These are phyloP conservation scores for Uloborus diversus DNA, from an alignment of 1,140 invertebrate species.

Conservation along the genomic window DNA sequence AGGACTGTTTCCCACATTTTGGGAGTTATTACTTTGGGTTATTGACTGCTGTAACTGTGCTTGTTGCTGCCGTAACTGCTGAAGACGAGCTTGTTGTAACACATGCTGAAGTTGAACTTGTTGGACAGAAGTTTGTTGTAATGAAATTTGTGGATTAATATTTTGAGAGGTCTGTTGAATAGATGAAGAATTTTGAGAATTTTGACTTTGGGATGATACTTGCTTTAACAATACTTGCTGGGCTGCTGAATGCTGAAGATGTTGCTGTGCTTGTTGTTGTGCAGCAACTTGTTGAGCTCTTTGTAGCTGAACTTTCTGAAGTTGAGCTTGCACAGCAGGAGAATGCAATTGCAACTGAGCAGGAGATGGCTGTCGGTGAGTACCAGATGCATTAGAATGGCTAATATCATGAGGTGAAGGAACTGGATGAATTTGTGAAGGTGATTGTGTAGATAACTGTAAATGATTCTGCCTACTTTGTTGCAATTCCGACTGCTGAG, in stretches of 20 bases:
- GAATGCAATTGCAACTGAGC: conserved; percentile 34
- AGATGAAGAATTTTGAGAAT: conserved; percentile 23
- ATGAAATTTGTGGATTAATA: conserved; percentile 25
- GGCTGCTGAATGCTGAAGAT: conserved; percentile 17
- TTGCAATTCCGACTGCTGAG: conserved; percentile 56
- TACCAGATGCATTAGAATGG: neutral
- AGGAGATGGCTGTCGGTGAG: conserved; percentile 11
- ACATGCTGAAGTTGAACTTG: conserved; percentile 55
- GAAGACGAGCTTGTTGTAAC: conserved; percentile 40
- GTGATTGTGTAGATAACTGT: conserved; percentile 6
- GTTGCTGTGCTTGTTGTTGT: conserved; percentile 31
- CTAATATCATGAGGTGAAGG: conserved; percentile 14
- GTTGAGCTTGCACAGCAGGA: conserved; percentile 4
- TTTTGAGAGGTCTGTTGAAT: conserved; percentile 10
- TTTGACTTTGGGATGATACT: neutral
- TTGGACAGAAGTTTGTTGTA: conserved; percentile 48
- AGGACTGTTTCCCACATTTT: neutral
- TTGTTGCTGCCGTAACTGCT: conserved; percentile 52
- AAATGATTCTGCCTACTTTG: conserved; percentile 56
- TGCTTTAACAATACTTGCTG: conserved; percentile 36
- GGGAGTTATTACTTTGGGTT: conserved; percentile 12
- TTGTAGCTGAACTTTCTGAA: conserved; percentile 29
- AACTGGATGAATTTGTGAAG: conserved; percentile 3
- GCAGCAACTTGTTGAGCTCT: conserved; percentile 2
- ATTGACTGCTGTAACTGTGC: conserved; percentile 37